Conservation (phyloP, 1,140 invertebrate genomes). For the Zaprionus gabonicus region DNA sequence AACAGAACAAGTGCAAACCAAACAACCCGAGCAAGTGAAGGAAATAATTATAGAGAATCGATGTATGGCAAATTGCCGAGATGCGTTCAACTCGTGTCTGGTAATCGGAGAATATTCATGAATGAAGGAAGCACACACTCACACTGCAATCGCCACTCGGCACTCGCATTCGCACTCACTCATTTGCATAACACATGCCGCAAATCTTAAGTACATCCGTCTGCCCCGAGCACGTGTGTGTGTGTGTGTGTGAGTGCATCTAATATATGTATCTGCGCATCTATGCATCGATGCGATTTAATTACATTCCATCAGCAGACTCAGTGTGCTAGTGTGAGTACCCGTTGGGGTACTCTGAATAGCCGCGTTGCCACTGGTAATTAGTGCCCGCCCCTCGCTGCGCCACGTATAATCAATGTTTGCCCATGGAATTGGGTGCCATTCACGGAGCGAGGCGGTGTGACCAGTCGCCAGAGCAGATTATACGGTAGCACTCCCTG, state of each 20-base stretch:
- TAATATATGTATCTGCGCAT: slow-evolving; percentile 53
- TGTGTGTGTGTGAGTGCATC: slow-evolving; percentile 24
- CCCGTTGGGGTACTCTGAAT: slow-evolving; percentile 39
- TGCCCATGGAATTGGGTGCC: slow-evolving; percentile 24
- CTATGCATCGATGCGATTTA: slow-evolving; percentile 80
- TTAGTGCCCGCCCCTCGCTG: slow-evolving; percentile 7
- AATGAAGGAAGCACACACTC: slow-evolving; percentile 45
- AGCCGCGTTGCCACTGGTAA: slow-evolving; percentile 24
- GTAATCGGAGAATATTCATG: slow-evolving; percentile 56
- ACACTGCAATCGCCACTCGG: slow-evolving; percentile 22
- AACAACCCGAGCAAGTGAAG: slow-evolving; percentile 10
- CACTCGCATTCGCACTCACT: neutral
- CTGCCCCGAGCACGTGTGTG: neutral
- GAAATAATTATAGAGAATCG: slow-evolving; percentile 60
- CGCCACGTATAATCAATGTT: slow-evolving; percentile 12
- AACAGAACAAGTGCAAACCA: slow-evolving; percentile 60
- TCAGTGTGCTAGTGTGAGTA: slow-evolving; percentile 38
- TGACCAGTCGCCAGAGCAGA: slow-evolving; percentile 6
- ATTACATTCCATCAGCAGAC: slow-evolving; percentile 74
- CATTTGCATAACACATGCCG: slow-evolving; percentile 13
- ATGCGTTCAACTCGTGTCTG: slow-evolving; percentile 53
- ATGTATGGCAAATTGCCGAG: slow-evolving; percentile 42
- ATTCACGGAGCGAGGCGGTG: neutral
- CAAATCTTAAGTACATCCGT: neutral
- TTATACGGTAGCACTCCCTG: neutral